These are phyloP conservation scores for Eriocheir sinensis DNA, from an alignment of 1,140 invertebrate genomes.

Conservation along the genomic window DNA sequence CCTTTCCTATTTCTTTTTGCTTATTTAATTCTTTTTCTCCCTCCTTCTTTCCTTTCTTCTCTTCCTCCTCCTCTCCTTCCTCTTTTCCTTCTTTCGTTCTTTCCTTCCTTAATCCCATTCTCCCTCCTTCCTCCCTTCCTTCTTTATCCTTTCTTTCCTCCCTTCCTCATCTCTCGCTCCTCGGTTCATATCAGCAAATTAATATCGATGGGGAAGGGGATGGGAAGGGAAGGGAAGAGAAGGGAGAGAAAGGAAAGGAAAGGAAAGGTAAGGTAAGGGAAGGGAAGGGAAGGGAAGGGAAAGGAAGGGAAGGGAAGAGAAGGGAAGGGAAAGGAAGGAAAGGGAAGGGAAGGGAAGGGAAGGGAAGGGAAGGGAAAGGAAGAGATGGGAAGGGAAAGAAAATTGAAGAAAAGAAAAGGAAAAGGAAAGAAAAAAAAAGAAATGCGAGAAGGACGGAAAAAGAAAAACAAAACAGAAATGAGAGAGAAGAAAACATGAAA, in stretches of 20 bases:
- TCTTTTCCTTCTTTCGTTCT: background rate
- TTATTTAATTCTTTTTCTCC: background rate
- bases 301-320: background rate
- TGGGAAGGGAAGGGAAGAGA: background rate
- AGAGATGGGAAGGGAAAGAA: background rate
- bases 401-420: background rate
- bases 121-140: background rate
- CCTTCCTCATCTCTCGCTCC: no score
- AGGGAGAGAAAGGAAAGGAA: background rate
- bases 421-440: background rate
- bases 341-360: background rate
- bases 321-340: background rate
- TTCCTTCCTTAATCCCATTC: background rate
- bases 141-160: constrained; percentile 32
- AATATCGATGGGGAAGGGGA: background rate
- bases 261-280: background rate
- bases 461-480: background rate
- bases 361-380: background rate
- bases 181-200: no score
- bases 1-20: background rate
- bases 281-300: background rate
- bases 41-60: background rate
- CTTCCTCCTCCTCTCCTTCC: background rate
- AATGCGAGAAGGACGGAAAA: background rate
- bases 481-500: background rate